Evolutionary conservation across 1,140 invertebrate genomes (phyloP).

Genomic region (Oscheius sp.): DNA sequence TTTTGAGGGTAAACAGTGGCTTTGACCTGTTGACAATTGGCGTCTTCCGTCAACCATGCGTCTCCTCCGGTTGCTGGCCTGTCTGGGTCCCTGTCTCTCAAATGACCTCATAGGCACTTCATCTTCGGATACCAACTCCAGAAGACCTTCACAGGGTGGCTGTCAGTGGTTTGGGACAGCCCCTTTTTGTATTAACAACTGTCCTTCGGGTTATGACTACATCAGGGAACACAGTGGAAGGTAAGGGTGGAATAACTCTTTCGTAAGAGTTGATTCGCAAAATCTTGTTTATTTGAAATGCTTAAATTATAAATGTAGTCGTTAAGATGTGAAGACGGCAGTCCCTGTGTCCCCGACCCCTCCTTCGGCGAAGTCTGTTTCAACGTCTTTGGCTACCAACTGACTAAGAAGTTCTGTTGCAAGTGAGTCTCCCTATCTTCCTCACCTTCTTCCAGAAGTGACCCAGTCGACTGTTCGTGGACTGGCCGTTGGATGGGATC

Average conservation of each 20-base stretch:
- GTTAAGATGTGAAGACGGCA: conserved; percentile 29
- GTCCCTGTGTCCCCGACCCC: conserved; percentile 17
- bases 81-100: neutral
- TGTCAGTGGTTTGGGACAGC: conserved; percentile 31
- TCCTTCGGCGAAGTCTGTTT: conserved; percentile 28
- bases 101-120: neutral
- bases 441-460: conserved; percentile 12
- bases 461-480: conserved; percentile 29
- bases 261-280: no score
- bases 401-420: conserved; percentile 35
- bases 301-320: neutral
- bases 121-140: neutral
- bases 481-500: conserved; percentile 33
- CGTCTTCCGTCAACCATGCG: neutral
- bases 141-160: neutral
- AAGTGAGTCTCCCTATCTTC: neutral
- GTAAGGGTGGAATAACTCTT: no score
- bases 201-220: conserved; percentile 25
- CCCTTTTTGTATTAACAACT: conserved; percentile 21
- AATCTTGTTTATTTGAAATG: neutral
- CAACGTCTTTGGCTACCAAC: conserved; percentile 23
- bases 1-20: no score
- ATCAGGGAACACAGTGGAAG: conserved; percentile 27
- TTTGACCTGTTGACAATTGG: conserved; percentile 9
- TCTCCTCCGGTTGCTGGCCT: neutral